phyloP scores from a whole-genome alignment of 2,113 vertebrate species.

The Neolamprologus tretocephalus region DNA sequence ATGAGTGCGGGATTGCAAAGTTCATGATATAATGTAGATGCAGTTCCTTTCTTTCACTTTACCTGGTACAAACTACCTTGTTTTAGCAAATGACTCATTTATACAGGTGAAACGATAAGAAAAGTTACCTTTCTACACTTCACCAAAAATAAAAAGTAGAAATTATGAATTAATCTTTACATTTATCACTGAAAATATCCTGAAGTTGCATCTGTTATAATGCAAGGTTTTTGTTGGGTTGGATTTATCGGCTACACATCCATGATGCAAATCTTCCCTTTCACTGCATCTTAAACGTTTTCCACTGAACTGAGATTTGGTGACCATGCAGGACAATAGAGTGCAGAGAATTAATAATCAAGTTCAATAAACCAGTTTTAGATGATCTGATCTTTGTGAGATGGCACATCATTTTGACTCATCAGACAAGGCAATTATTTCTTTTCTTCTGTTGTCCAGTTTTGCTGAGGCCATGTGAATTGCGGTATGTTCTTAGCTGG shows the following conservation, averaged over 20 bases:
- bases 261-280: neutral
- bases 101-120: neutral
- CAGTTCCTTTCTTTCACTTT: neutral
- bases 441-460: rapidly evolving
- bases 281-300: neutral
- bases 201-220: neutral
- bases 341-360: neutral
- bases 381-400: neutral
- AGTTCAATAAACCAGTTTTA: neutral
- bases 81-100: neutral
- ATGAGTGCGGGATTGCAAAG: neutral
- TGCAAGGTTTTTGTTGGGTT: neutral
- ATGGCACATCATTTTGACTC: neutral
- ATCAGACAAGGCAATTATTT: neutral
- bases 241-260: neutral
- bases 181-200: neutral
- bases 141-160: neutral
- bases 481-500: neutral
- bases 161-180: neutral
- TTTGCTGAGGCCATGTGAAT: neutral
- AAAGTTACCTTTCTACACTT: neutral
- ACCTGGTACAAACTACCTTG: neutral
- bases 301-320: neutral
- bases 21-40: neutral
- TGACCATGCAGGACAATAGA: neutral